Evolutionary conservation across 2,113 vertebrate species (phyloP).

Genomic region (Nestor notabilis): DNA sequence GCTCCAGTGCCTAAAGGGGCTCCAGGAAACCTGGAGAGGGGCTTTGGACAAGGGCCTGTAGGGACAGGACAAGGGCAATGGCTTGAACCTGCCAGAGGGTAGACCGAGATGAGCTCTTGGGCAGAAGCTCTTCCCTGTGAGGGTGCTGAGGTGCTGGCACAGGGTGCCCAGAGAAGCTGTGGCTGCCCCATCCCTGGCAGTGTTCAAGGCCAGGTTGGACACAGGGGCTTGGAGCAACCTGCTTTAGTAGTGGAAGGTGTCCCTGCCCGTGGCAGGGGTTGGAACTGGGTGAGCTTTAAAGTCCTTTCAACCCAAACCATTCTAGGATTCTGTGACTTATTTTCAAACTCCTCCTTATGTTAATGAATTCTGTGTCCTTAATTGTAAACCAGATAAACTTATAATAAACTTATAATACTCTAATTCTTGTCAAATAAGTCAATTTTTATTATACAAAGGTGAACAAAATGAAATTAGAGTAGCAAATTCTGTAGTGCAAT

Average conservation of each 20-base stretch:
- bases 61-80: no score
- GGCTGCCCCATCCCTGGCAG: no score
- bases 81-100: no score
- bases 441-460: not conserved
- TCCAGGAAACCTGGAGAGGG: no score
- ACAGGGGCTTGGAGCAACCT: not conserved
- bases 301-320: not conserved
- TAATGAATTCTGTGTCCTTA: not conserved
- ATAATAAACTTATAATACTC: not conserved
- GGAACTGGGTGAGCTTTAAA: not conserved
- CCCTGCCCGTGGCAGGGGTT: not conserved
- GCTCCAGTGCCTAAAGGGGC: not conserved
- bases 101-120: no score
- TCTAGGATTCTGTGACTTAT: not conserved
- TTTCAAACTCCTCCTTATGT: not conserved
- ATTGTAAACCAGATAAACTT: not conserved
- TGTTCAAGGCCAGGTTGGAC: not conserved
- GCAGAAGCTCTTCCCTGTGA: no score
- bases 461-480: not conserved
- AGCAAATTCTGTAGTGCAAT: not conserved
- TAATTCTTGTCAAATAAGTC: not conserved
- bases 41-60: no score
- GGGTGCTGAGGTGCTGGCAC: no score
- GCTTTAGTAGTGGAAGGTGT: not conserved
- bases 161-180: no score